Evolutionary conservation across 2,888 invertebrate species (phyloP).

Genomic region (Mystacides longicornis): DNA sequence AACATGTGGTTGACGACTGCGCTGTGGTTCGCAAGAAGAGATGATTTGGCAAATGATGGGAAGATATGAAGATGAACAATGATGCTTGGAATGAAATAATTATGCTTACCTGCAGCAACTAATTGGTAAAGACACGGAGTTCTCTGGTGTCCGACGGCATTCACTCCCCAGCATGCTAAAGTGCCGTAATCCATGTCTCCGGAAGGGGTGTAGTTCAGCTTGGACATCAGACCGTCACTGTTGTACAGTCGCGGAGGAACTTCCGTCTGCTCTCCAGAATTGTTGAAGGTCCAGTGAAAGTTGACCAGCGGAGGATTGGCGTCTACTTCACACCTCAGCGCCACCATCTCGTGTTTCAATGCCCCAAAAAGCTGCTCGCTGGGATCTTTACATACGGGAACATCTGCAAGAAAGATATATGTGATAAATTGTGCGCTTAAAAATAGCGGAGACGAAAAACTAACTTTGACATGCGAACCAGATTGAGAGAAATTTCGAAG

Average conservation of each 20-base stretch:
- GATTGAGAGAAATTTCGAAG: too few relatives aligned
- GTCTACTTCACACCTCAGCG: constrained; percentile 77
- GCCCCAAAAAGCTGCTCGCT: constrained; percentile 79
- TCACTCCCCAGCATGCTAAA: constrained; percentile 78
- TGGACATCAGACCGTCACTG: constrained; percentile 60
- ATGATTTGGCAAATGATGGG: too few relatives aligned
- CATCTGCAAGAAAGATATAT: constrained; percentile 43
- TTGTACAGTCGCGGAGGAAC: constrained; percentile 61
- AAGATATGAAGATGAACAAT: too few relatives aligned
- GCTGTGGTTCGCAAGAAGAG: too few relatives aligned
- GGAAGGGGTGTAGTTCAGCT: constrained; percentile 77
- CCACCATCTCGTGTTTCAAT: constrained; percentile 81
- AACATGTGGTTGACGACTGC: too few relatives aligned
- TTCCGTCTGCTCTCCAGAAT: constrained; percentile 78
- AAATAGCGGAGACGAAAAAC: too few relatives aligned
- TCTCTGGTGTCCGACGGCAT: constrained; percentile 76
- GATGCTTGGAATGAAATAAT: too few relatives aligned
- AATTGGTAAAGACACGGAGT: constrained; percentile 82
- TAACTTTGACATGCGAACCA: too few relatives aligned
- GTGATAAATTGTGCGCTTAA: too few relatives aligned
- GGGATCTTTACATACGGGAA: constrained; percentile 69
- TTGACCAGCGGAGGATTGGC: constrained; percentile 79
- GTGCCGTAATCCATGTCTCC: constrained; percentile 87
- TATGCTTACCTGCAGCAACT: constrained; percentile 66
- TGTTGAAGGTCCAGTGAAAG: constrained; percentile 91